Evolutionary conservation across 2,113 vertebrate genomes (phyloP).

Genomic region (Scytalopus superciliaris): DNA sequence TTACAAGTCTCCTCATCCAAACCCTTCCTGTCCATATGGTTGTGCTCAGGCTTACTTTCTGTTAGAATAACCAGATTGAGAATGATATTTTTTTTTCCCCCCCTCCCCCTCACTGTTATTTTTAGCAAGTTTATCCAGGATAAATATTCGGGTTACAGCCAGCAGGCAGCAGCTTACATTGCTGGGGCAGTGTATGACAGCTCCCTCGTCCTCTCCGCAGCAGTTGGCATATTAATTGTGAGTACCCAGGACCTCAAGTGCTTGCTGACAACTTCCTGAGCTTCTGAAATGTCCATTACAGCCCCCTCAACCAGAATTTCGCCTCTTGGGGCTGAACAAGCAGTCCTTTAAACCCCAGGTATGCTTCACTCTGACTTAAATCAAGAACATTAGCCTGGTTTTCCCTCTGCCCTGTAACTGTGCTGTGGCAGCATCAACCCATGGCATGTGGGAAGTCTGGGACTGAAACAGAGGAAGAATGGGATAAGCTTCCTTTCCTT

Average conservation of each 20-base stretch:
- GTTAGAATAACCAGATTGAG: not conserved
- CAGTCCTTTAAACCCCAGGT: not conserved
- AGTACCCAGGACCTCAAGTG: constrained; percentile 18
- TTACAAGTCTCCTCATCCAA: not conserved
- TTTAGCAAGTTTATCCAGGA: constrained; percentile 87
- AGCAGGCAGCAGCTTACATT: constrained; percentile 76
- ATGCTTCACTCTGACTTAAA: not conserved
- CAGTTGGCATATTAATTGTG: constrained; percentile 79
- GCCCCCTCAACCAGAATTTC: not conserved
- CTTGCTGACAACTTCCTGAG: not conserved
- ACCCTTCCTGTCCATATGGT: not conserved
- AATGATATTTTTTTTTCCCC: not conserved
- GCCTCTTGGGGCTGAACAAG: not conserved
- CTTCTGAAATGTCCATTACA: not conserved
- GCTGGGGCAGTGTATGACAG: constrained; percentile 81
- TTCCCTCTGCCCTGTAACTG: not conserved
- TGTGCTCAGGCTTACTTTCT: not conserved
- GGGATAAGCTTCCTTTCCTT: not conserved
- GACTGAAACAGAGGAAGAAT: not conserved
- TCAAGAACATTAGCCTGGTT: not conserved
- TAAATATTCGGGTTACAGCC: constrained; percentile 81
- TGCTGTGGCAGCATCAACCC: not conserved
- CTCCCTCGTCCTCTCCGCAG: constrained; percentile 77
- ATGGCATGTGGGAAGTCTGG: not conserved
- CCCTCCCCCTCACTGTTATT: too few relatives aligned